Evolutionary conservation across 2,113 vertebrate genomes (phyloP).

Genomic region (Eolophus roseicapilla): DNA sequence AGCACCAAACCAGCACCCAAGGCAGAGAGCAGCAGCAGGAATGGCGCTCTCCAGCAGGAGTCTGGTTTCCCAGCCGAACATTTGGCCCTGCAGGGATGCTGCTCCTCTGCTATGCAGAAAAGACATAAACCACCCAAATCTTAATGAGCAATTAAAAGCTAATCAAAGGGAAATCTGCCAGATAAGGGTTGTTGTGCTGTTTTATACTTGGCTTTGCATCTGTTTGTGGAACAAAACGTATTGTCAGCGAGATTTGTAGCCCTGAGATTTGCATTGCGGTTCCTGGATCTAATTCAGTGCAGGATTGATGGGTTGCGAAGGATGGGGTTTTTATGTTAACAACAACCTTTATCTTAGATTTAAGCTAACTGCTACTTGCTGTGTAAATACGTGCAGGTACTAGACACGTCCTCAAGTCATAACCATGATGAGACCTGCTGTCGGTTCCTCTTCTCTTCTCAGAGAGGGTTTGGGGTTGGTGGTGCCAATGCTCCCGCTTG

Average conservation of each 20-base stretch:
- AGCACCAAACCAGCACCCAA: neutral
- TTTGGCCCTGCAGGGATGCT: neutral
- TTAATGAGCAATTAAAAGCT: slow-evolving; percentile 47
- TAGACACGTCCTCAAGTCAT: neutral
- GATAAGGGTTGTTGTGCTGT: neutral
- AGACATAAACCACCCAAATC: neutral
- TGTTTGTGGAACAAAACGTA: slow-evolving; percentile 44
- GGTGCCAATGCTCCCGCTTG: neutral
- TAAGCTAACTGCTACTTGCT: neutral
- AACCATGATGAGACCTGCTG: neutral
- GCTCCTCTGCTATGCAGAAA: neutral
- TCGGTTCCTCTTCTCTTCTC: neutral
- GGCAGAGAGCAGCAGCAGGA: neutral
- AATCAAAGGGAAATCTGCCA: slow-evolving; percentile 40
- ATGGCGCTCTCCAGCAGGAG: neutral
- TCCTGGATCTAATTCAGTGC: slow-evolving; percentile 45
- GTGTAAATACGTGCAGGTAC: neutral
- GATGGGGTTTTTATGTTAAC: slow-evolving; percentile 1
- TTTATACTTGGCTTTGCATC: slow-evolving; percentile 27
- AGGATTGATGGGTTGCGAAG: neutral
- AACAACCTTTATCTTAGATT: slow-evolving; percentile 3
- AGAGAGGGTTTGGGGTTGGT: neutral
- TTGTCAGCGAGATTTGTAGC: slow-evolving; percentile 38
- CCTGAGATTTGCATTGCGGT: slow-evolving; percentile 17
- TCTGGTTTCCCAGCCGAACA: neutral